phyloP scores from a whole-genome alignment of 2,888 invertebrate genomes.

The Galerucella calmariensis region DNA sequence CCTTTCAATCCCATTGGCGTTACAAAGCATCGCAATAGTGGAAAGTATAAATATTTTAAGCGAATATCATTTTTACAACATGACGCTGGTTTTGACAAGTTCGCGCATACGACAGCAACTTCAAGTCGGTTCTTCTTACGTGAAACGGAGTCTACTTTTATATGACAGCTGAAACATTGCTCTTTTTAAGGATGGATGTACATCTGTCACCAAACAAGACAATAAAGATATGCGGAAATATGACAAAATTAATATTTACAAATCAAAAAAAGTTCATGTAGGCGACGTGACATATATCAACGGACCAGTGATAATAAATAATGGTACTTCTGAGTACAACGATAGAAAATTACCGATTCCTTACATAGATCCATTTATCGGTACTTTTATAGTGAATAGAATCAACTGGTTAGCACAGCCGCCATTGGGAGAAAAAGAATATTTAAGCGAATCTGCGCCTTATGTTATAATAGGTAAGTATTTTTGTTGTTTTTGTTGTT shows the following conservation, averaged over 20 bases:
- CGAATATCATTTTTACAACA: too few species aligned
- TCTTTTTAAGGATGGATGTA: slow-evolving; percentile 15
- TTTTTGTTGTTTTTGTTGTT: neutral
- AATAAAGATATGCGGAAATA: slow-evolving; percentile 17
- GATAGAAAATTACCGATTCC: slow-evolving; percentile 12
- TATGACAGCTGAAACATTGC: too few species aligned
- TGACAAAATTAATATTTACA: slow-evolving; percentile 58
- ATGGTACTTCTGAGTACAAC: slow-evolving; percentile 17
- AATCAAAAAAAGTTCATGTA: slow-evolving; percentile 65
- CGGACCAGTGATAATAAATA: slow-evolving; percentile 57
- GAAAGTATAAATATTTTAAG: too few species aligned
- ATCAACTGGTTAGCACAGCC: slow-evolving; percentile 67
- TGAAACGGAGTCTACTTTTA: too few species aligned
- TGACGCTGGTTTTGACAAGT: too few species aligned
- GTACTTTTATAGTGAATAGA: slow-evolving; percentile 54
- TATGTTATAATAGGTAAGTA: slow-evolving; percentile 67
- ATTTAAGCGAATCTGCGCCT: slow-evolving; percentile 62
- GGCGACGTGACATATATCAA: slow-evolving; percentile 67
- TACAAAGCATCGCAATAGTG: too few species aligned
- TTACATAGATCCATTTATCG: slow-evolving; percentile 13
- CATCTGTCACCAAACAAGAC: slow-evolving; percentile 11
- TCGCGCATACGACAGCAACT: too few species aligned
- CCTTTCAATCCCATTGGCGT: too few species aligned
- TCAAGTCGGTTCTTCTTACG: too few species aligned
- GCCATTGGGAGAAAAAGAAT: slow-evolving; percentile 60